Conservation (phyloP, 2,888 invertebrate genomes). For the Ariolimax columbianus region DNA sequence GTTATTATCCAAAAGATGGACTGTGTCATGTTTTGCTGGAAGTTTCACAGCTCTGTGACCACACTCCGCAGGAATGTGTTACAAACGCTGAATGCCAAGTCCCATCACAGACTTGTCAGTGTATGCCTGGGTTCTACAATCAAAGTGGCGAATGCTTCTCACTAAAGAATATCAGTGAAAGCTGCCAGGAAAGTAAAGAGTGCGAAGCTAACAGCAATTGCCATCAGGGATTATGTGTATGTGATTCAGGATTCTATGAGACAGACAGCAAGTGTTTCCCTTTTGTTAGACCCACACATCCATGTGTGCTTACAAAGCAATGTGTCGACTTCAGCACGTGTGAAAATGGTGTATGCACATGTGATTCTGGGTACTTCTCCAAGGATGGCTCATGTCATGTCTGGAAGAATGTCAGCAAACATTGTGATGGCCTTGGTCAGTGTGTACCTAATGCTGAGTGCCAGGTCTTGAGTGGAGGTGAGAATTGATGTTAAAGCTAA, state of each 20-base stretch:
- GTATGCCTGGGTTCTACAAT: constrained; percentile 40
- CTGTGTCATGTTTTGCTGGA: constrained; percentile 1
- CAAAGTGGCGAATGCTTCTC: constrained; percentile 45
- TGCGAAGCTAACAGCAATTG: constrained; percentile 46
- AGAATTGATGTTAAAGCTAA: background rate
- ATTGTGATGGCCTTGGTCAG: constrained; percentile 41
- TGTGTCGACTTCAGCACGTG: constrained; percentile 36
- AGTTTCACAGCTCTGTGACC: constrained; percentile 33
- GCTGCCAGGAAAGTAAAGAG: constrained; percentile 35
- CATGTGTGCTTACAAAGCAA: constrained; percentile 29
- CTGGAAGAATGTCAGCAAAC: constrained; percentile 1
- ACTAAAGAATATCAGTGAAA: constrained; percentile 39
- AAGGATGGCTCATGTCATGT: constrained; percentile 31
- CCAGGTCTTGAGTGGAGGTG: constrained; percentile 38
- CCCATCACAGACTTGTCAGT: constrained; percentile 36
- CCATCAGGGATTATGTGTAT: constrained; percentile 34
- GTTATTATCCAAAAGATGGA: constrained; percentile 45
- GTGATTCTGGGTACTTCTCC: constrained; percentile 43
- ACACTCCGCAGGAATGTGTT: constrained; percentile 38
- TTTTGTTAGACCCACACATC: background rate
- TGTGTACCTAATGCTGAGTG: constrained; percentile 50
- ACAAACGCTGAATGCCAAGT: constrained; percentile 45
- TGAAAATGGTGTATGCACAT: constrained; percentile 36
- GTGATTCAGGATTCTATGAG: constrained; percentile 50
- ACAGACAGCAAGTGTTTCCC: constrained; percentile 38